Conservation (phyloP, 2,888 invertebrate genomes). For the Sarcophaga carnaria region DNA sequence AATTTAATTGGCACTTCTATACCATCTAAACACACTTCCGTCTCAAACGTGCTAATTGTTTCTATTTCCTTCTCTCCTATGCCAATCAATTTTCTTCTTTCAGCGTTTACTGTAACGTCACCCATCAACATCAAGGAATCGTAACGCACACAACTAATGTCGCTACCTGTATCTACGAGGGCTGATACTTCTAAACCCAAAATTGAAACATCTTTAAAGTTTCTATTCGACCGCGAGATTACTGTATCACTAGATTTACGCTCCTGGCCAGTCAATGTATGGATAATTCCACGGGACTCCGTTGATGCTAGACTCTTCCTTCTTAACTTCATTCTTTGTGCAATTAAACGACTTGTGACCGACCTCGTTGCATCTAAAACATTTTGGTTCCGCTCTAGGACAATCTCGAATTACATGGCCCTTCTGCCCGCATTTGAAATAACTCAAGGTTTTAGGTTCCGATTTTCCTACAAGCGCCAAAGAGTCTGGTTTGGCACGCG, state of each 20-base stretch:
- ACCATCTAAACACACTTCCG: neutral
- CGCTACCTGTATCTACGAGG: neutral
- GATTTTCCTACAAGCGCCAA: neutral
- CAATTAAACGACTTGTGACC: constrained; percentile 39
- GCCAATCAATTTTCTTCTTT: neutral
- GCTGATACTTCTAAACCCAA: neutral
- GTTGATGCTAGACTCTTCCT: neutral
- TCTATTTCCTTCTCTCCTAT: neutral
- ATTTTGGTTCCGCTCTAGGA: neutral
- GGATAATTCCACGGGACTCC: too few species aligned
- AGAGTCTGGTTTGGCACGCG: neutral
- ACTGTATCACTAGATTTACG: neutral
- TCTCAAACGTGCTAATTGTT: neutral
- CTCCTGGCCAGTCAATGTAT: too few species aligned
- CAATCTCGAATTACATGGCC: constrained; percentile 21
- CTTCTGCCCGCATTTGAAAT: constrained; percentile 21
- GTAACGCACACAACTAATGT: constrained; percentile 2
- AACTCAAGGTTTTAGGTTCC: neutral
- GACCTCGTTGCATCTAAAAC: constrained; percentile 28
- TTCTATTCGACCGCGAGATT: neutral
- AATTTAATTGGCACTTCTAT: too few species aligned
- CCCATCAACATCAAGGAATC: neutral
- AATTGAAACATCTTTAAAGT: neutral
- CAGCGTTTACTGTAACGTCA: neutral
- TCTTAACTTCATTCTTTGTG: neutral